Base-by-base conservation (phyloP, 1,140 invertebrate genomes). In the Hycleus cichorii region DNA sequence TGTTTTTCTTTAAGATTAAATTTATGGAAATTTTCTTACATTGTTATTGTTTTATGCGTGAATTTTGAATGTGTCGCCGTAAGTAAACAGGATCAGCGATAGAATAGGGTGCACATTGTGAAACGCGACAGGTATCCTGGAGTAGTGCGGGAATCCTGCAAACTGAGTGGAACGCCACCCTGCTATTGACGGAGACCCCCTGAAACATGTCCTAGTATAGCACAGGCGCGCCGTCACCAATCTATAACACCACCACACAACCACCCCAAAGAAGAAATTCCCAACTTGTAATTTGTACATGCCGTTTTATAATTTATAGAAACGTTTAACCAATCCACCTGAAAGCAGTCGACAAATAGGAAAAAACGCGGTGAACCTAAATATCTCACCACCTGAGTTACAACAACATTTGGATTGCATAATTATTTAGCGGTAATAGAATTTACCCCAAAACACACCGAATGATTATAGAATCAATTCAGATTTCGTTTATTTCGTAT, bases 91-190 rank as follows among this genome's bases (percentile, higher is more conserved):
- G 7, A 48, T 60, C 62, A 63, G 62, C 55, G 48, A 46, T 46
- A 53, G 45, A 60, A 50, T 57, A 42, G 53, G 45, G 42, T 49
- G 27, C 5, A 60, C 62, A 63, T 63, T 46, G 43, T 58, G 54
- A 48, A 54, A 32, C 32, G 49, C 55, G 55, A 25, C 18, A 49
- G 54, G 49, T 57, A 53, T 55, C 55, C 49, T 59, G 46, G 44
- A 57, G 62, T 57, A 57, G 62, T 57, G 62, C 58, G 54, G 58
- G 55, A 58, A 60, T 60, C 58, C 57, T 63, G 62, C 62, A 60
- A 63, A 63, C 62, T 63, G 62, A 63, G 52, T 60, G 47, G 49
- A 52, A 63, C 62, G 62, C 62, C 62, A 63, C 58, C 57, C 51
- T 57, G 47, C 48, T 39, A 46, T 54, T 44, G 49, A 53, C 51